Base-by-base conservation (phyloP, 2,888 invertebrate genomes). In the Yponomeuta plumbellus region DNA sequence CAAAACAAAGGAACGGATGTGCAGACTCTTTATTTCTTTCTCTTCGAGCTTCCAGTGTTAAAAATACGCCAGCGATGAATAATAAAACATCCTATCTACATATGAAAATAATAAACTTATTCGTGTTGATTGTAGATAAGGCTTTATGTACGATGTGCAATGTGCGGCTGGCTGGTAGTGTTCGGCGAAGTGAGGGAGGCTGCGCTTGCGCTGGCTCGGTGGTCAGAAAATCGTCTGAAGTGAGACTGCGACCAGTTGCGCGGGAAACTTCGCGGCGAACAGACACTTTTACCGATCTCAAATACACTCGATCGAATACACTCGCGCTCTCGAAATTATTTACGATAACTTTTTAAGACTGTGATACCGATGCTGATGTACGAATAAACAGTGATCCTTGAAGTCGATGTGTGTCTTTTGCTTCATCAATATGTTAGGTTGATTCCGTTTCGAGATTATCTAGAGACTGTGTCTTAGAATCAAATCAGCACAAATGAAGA, bases 401-500 rank as follows among this genome's bases (percentile, higher is more conserved):
- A 75, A 61, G 44, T 52, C 44, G 44, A 52, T 52, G 44, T 52
- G 44, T 52, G 44, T 17, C 44, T 52, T 52, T 52, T 52, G 13
- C 17, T 17, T 17, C 44, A 52, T 52, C 44, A 17, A 52, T 52
- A 13, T 52, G 44, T 52, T 52, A 17, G 44, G 44, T 52, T 52
- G 44, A 52, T 52, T 13, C 13, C 13, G 76, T 76, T 81, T 79
- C 74, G 72, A 66, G 70, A 73, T 69, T 72, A 74, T 75, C 57
- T 44, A 62, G 52, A 58, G 40, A 69, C 64, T 68, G 65, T 70
- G 67, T 72, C 74, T 72, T 65, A 71, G 79, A 76, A 74, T 68
- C 70, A 78, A 85, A 80, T 74, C 84, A 79, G 76, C 80, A 84
- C 88, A 86, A 86, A 91, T 91, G 91, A 91, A 91, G 90, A 95